Evolutionary conservation across 1,140 invertebrate species (phyloP).

Genomic region (Drosophila arawakana): DNA sequence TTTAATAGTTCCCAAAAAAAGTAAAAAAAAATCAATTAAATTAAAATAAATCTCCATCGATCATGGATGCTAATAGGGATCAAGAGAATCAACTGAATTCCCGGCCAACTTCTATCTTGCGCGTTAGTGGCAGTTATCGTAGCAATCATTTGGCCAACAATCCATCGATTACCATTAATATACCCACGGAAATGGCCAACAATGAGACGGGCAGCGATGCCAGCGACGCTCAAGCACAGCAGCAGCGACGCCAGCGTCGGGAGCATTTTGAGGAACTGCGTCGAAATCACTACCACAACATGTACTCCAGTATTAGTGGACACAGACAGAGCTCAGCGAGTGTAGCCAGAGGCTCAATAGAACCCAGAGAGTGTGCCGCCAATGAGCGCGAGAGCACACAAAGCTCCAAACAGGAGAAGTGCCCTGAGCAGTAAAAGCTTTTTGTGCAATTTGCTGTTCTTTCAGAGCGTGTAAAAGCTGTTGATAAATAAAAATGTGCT

Average conservation of each 20-base stretch:
- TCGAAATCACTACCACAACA: conserved; percentile 55
- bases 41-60: neutral
- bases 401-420: neutral
- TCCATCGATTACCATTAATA: conserved; percentile 39
- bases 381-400: conserved; percentile 1
- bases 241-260: conserved; percentile 29
- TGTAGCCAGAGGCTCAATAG: neutral
- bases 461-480: neutral
- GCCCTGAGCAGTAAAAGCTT: neutral
- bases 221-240: conserved; percentile 31
- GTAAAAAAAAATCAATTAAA: conserved; percentile 1
- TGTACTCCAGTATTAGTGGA: conserved; percentile 29
- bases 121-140: conserved; percentile 34
- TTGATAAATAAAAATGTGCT: neutral
- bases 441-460: neutral
- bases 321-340: neutral
- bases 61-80: conserved; percentile 25
- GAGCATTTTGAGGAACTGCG: conserved; percentile 56
- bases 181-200: conserved; percentile 5
- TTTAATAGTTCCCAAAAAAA: neutral
- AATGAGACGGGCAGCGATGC: conserved; percentile 14
- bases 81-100: neutral
- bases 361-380: neutral
- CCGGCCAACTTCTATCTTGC: conserved; percentile 34
- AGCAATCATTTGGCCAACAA: conserved; percentile 15